Percentiles rank a stretch among this genome's conserved stretches.
Evolutionary conservation across 2,797 vertebrate species (phyloP).

Genomic region (Carduelis carduelis): DNA sequence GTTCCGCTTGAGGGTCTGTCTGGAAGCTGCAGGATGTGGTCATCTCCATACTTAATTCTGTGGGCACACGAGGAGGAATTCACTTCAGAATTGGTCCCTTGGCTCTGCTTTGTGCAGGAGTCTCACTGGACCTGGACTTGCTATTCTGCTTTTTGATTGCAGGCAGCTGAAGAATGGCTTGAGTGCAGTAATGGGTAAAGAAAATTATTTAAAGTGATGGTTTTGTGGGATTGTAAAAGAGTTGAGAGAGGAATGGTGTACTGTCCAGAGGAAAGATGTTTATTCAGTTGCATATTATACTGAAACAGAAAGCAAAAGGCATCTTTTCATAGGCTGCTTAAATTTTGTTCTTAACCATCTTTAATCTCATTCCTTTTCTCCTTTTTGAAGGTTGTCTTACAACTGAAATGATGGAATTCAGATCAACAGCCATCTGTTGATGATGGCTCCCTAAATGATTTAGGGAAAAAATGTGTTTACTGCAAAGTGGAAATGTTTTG

Average conservation of each 20-base stretch:
- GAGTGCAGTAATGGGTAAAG: not conserved
- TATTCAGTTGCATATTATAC: not conserved
- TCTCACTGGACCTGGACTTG: not conserved
- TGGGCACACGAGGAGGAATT: not conserved
- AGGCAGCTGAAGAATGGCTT: not conserved
- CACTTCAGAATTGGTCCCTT: not conserved
- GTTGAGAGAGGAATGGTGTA: not conserved
- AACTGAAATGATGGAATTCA: slow-evolving; percentile 81
- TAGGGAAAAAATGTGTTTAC: not conserved
- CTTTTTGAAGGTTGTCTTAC: slow-evolving; percentile 82
- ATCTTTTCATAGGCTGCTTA: not conserved
- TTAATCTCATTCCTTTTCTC: not conserved
- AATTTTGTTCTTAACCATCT: not conserved
- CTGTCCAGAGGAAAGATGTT: not conserved
- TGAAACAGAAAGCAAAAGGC: not conserved
- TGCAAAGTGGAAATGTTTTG: not conserved
- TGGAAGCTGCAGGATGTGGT: not conserved
- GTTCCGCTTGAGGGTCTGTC: not conserved
- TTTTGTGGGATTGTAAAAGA: not conserved
- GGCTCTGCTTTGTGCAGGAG: not conserved
- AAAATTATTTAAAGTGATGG: not conserved
- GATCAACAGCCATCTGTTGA: not conserved
- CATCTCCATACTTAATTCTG: not conserved
- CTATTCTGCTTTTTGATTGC: not conserved
- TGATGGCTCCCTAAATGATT: not conserved